Conservation (phyloP, 2,113 vertebrate genomes). For the Actenoides lindsayi region DNA sequence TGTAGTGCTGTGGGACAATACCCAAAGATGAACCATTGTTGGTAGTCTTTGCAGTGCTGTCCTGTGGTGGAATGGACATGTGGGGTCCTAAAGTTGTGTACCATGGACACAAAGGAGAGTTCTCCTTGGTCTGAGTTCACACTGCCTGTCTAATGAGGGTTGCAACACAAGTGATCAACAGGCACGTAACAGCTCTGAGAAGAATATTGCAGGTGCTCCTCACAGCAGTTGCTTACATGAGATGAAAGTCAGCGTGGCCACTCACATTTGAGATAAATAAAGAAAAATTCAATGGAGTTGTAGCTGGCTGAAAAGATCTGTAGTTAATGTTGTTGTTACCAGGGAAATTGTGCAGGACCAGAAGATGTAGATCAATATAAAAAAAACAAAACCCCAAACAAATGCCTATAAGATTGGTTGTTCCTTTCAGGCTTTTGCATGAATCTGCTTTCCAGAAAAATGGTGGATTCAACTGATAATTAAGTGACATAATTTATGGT, state of each 20-base stretch:
- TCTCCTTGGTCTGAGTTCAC: background rate
- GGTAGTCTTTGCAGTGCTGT: background rate
- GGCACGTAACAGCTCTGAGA: fast-evolving
- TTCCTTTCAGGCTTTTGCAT: background rate
- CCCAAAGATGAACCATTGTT: background rate
- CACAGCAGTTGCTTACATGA: background rate
- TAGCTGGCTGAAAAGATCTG: background rate
- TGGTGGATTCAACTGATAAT: background rate
- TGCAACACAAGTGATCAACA: background rate
- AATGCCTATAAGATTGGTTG: background rate
- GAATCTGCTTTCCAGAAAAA: background rate
- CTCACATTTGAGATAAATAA: background rate
- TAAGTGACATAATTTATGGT: background rate
- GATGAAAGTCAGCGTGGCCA: background rate
- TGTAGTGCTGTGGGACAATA: background rate
- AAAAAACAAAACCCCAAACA: too few relatives aligned
- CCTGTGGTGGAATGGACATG: background rate
- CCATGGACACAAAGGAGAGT: background rate
- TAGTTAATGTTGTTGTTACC: background rate
- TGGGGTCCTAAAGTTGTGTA: background rate
- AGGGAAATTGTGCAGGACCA: background rate
- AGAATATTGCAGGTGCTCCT: background rate
- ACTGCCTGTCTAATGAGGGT: background rate
- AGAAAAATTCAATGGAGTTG: background rate
- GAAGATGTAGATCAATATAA: background rate